A percentile compares a stretch with the other conserved stretches of the same genome.
Conservation (phyloP, 2,113 vertebrate species). For the Nibea albiflora region DNA sequence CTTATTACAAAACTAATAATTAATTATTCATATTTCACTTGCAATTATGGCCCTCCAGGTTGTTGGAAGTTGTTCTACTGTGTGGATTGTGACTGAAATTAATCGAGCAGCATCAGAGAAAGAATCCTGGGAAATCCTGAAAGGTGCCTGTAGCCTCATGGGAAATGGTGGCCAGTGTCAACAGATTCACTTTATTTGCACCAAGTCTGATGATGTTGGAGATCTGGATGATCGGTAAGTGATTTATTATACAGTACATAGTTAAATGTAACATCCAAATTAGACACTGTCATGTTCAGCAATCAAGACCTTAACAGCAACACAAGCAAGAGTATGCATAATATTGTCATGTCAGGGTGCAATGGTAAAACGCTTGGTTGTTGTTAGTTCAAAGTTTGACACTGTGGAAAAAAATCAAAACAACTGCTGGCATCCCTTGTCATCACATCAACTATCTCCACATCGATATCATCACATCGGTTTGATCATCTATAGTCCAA, state of each 20-base stretch:
- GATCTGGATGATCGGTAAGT: slow-evolving; percentile 1
- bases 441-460: too few relatives aligned
- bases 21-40: background rate
- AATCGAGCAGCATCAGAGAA: slow-evolving; percentile 54
- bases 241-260: background rate
- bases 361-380: too few relatives aligned
- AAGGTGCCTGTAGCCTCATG: slow-evolving; percentile 18
- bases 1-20: background rate
- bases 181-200: slow-evolving; percentile 69
- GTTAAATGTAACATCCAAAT: too few relatives aligned
- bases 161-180: slow-evolving; percentile 67
- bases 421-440: too few relatives aligned
- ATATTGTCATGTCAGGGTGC: too few relatives aligned
- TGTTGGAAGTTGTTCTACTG: slow-evolving; percentile 59
- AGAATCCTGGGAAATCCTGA: slow-evolving; percentile 63
- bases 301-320: too few relatives aligned
- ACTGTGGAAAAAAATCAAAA: too few relatives aligned
- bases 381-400: too few relatives aligned
- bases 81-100: slow-evolving; percentile 69
- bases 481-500: too few relatives aligned
- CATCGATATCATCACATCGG: too few relatives aligned
- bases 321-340: too few relatives aligned
- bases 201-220: slow-evolving; percentile 45
- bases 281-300: too few relatives aligned
- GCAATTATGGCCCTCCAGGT: slow-evolving; percentile 27